phyloP scores from a whole-genome alignment of 1,140 invertebrate genomes.

The Kradibia gibbosae region DNA sequence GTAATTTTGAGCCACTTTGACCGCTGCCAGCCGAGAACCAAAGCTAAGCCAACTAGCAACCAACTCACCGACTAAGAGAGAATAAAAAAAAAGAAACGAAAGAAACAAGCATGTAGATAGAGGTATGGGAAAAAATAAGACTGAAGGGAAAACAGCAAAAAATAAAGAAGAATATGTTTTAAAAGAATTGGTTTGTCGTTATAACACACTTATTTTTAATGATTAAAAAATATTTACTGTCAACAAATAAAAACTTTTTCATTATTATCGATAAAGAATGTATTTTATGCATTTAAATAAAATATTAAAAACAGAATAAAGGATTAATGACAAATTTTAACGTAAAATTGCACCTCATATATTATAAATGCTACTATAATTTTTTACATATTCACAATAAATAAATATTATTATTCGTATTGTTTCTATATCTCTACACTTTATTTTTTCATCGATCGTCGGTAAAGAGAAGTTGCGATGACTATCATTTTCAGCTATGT shows the following conservation, averaged over 20 bases:
- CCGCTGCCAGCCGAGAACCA: slow-evolving; percentile 38
- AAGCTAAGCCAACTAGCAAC: not conserved
- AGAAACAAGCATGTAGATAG: slow-evolving; percentile 27
- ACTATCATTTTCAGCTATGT: no score
- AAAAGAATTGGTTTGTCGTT: slow-evolving; percentile 17
- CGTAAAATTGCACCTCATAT: not conserved
- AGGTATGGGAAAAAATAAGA: not conserved
- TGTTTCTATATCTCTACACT: no score
- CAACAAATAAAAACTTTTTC: not conserved
- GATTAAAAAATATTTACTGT: slow-evolving; percentile 40
- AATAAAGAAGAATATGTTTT: not conserved
- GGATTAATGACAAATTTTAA: not conserved
- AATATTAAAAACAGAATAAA: no score
- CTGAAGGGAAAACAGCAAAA: not conserved
- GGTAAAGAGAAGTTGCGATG: no score
- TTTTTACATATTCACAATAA: no score
- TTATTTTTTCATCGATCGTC: no score
- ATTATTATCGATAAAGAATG: not conserved
- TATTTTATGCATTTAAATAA: no score
- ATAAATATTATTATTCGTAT: no score
- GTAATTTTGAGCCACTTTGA: slow-evolving; percentile 55
- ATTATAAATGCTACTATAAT: no score
- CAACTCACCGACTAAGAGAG: not conserved
- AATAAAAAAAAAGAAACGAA: slow-evolving; percentile 19
- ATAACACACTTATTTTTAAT: slow-evolving; percentile 14